Conservation (phyloP, 2,797 vertebrate species). For the Lepilemur ruficaudatus region DNA sequence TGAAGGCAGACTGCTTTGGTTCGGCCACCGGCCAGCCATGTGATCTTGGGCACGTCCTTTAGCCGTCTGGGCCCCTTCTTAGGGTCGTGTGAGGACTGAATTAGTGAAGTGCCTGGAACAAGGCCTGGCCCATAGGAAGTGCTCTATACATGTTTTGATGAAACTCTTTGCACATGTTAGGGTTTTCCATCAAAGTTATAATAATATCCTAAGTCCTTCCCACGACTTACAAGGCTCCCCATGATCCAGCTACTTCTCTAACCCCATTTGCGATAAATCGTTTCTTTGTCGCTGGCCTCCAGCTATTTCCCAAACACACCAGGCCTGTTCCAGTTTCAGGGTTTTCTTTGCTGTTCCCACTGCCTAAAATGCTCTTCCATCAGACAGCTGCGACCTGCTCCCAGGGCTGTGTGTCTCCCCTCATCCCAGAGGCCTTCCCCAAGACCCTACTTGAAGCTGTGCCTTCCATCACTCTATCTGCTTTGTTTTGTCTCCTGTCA, state of each 20-base stretch:
- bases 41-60: not conserved
- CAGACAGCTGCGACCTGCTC: not conserved
- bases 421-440: accelerated
- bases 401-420: not conserved
- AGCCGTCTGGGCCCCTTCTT: not conserved
- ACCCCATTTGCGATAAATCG: not conserved
- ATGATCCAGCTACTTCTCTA: not conserved
- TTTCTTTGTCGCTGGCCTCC: not conserved
- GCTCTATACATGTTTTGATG: not conserved
- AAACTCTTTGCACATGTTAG: not conserved
- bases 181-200: not conserved
- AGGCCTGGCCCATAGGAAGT: not conserved
- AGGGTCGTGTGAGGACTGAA: not conserved
- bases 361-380: not conserved
- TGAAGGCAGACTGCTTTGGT: not conserved
- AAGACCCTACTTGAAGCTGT: not conserved
- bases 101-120: not conserved
- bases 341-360: not conserved
- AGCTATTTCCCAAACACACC: not conserved
- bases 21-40: not conserved
- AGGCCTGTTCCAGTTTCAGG: not conserved
- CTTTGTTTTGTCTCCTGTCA: not conserved
- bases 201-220: not conserved
- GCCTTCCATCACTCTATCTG: not conserved
- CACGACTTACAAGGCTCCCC: not conserved